Evolutionary conservation across 1,140 invertebrate genomes (phyloP).

Genomic region (Uloborus diversus): DNA sequence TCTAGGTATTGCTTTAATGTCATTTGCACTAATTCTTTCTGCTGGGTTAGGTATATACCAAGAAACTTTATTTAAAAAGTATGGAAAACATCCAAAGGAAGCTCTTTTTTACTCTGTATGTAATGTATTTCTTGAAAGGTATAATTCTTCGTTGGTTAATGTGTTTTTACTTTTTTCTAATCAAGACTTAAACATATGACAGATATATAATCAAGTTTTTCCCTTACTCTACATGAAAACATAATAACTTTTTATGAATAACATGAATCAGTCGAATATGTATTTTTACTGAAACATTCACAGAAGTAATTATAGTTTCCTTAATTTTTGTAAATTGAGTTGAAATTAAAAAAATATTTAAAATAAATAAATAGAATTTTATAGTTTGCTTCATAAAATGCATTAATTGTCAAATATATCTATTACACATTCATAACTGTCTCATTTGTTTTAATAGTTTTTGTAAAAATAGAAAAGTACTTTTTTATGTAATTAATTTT

Average conservation of each 20-base stretch:
- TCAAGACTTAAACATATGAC: background rate
- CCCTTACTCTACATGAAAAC: background rate
- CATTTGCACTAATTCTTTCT: slow-evolving; percentile 89
- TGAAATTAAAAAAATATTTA: too few relatives aligned
- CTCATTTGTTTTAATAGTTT: too few relatives aligned
- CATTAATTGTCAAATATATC: too few relatives aligned
- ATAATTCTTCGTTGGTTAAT: background rate
- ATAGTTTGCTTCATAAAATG: too few relatives aligned
- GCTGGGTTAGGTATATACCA: slow-evolving; percentile 97
- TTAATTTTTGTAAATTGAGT: too few relatives aligned
- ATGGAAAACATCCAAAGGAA: slow-evolving; percentile 94
- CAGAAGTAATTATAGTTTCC: too few relatives aligned
- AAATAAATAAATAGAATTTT: too few relatives aligned
- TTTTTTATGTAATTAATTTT: too few relatives aligned
- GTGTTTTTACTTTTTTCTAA: background rate
- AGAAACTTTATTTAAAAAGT: slow-evolving; percentile 84
- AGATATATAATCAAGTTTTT: background rate
- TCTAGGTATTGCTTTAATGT: slow-evolving; percentile 82
- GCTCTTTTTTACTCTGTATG: slow-evolving; percentile 89
- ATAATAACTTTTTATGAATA: background rate
- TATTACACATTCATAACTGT: too few relatives aligned
- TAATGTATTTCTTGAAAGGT: slow-evolving; percentile 2
- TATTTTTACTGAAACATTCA: too few relatives aligned
- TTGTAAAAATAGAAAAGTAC: too few relatives aligned
- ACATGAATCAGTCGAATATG: background rate